Evolutionary conservation across 2,113 vertebrate genomes (phyloP), one percentile per base, ranked within the genome.

Genomic region (Leiothrix lutea): DNA sequence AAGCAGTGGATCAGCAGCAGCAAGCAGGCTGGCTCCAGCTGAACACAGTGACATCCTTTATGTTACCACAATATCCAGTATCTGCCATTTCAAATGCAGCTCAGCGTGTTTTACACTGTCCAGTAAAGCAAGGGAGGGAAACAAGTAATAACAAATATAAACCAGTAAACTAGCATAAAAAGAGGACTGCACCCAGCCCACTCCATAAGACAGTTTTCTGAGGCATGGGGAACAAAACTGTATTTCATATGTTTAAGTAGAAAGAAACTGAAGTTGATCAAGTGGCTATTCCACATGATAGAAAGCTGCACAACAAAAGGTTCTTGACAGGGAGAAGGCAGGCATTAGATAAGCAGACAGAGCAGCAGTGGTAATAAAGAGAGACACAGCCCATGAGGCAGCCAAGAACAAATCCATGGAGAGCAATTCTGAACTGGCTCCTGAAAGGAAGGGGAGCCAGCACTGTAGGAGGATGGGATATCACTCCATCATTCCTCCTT

Each of bases 401-500:
- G 94, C 89, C 88, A 95, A 88, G 67, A 94, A 74, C 28, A 90
- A 93, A 88, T 56, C 92, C 67, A 64, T 3, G 31, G 79, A 92
- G 81, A 90, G 64, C 64, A 92, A 92, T 92, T 90, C 85, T 67
- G 67, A 96, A 82, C 51, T 38, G 40, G 56, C 28, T 97, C 87
- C 71, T 70, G 62, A 86, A 93, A 80, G 54, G 94, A 91, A 57
- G 53, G 25, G 66, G 33, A 95, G 66, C 35, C 79, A 91, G 62
- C 2, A 0, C 11, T 62, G 74, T 15, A 77, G 70, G 31, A 94
- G 42, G 74, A 91, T 26, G 67, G 51, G 79, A 50, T 95, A 83
- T 88, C 66, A 73, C 35, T 72, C 90, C 64, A 80, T 80, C 62
- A 72, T 58, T 96, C 64, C 62, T 75, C 42, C 42, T 64, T 80